Conservation (phyloP, 2,797 vertebrate genomes). For the Fringilla coelebs region DNA sequence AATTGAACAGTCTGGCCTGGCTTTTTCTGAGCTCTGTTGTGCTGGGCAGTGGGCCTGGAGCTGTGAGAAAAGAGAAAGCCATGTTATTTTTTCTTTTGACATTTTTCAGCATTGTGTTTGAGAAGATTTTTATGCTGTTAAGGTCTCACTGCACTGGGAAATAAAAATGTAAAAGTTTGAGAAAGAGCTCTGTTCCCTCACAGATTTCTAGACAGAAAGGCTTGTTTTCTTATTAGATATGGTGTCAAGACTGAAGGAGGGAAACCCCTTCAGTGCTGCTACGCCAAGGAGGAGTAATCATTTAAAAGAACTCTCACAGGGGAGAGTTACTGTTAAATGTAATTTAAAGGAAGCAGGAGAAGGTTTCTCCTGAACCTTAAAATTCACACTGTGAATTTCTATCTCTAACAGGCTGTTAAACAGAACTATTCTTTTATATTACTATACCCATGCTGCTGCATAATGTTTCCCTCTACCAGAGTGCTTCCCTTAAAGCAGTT, state of each 20-base stretch:
- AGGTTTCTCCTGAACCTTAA: slow-evolving; percentile 10
- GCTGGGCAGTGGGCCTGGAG: not conserved
- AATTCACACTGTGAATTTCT: slow-evolving; percentile 4
- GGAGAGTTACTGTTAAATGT: not conserved
- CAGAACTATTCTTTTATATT: not conserved
- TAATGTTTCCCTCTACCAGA: not conserved
- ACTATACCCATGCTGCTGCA: not conserved
- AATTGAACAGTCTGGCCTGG: not conserved
- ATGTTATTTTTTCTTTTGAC: not conserved
- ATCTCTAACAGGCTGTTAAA: slow-evolving; percentile 5
- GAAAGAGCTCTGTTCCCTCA: not conserved
- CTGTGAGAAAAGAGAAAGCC: not conserved
- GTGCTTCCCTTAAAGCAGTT: not conserved
- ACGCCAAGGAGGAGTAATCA: not conserved
- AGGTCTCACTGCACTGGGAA: not conserved
- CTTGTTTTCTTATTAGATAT: not conserved
- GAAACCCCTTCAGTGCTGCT: not conserved
- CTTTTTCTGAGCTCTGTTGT: not conserved
- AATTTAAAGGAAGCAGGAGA: not conserved
- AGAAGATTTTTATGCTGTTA: slow-evolving; percentile 1
- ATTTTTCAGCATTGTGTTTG: not conserved
- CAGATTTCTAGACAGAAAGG: not conserved
- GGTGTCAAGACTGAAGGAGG: not conserved
- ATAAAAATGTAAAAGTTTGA: slow-evolving; percentile 2
- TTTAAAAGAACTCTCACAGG: not conserved